Evolutionary conservation across 2,113 vertebrate genomes (phyloP), one percentile per base, ranked within the genome.

Genomic region (Dinomys branickii): DNA sequence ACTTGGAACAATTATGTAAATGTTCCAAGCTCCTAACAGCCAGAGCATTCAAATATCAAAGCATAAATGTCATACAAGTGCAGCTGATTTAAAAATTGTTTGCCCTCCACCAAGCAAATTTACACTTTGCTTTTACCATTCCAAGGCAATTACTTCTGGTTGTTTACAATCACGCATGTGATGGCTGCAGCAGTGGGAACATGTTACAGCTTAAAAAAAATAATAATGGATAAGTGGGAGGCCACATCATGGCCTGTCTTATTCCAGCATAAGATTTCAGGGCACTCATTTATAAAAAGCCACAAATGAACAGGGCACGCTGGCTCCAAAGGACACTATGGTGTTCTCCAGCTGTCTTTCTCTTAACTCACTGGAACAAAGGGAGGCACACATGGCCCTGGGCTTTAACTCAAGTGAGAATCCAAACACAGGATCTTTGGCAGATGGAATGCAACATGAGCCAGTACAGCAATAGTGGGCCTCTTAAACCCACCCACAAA

Each of bases 1-100:
- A 90, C 95, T 93, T 93, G 92, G 86, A 98, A 97, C 94, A 97
- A 97, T 97, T 97, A 97, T 95, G 96, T 78, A 98, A 97, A 97
- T 96, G 52, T 69, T 81, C 85, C 82, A 93, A 95, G 92, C 95
- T 47, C 85, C 96, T 97, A 97, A 97, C 94, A 97, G 93, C 85
- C 92, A 94, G 77, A 90, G 80, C 91, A 93, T 59, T 97, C 95
- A 95, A 97, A 91, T 95, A 97, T 50, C 17, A 38, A 96, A 82
- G 93, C 97, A 97, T 95, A 97, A 97, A 97, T 96, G 97, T 97
- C 97, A 96, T 47, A 97, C 92, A 94, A 96, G 96, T 84, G 80
- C 93, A 88, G 96, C 96, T 96, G 97, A 97, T 98, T 97, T 96
- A 97, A 97, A 97, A 96, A 96, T 82, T 93, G 95, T 95, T 96